These are phyloP conservation scores for Murina feae DNA, from an alignment of 2,113 vertebrate species.

Conservation along the genomic window DNA sequence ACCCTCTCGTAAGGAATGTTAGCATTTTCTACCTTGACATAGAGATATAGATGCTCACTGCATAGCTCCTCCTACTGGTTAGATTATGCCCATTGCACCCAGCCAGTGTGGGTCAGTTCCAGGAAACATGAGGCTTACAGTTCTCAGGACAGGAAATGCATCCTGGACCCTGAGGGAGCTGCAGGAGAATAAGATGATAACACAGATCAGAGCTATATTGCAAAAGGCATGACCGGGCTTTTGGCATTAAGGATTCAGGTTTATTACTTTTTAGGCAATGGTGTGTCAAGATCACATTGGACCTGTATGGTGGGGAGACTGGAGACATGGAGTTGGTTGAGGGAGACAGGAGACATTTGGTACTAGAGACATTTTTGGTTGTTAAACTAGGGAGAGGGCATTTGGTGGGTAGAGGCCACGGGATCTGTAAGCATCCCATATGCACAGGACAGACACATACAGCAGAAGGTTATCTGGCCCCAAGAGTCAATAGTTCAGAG, in stretches of 20 bases:
- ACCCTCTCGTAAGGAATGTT: not conserved
- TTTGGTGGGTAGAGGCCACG: not conserved
- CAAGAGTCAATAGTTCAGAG: not conserved
- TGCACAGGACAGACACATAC: not conserved
- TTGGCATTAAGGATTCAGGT: not conserved
- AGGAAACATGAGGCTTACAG: not conserved
- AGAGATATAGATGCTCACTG: not conserved
- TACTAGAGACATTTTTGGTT: not conserved
- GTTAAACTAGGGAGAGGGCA: not conserved
- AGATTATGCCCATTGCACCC: not conserved
- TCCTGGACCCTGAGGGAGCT: not conserved
- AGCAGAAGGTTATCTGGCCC: not conserved
- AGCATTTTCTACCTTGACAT: not conserved
- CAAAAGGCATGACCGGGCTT: not conserved
- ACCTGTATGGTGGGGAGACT: accelerated
- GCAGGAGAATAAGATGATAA: not conserved
- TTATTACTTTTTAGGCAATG: not conserved
- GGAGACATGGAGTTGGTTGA: accelerated
- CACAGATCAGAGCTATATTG: not conserved
- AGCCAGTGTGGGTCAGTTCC: too few relatives aligned
- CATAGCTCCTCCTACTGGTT: not conserved
- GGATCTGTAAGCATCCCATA: not conserved
- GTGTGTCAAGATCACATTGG: not conserved
- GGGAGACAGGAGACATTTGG: not conserved
- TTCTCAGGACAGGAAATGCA: not conserved